Percentiles rank a stretch among this genome's conserved stretches.
These are phyloP conservation scores for Allacma fusca DNA, from an alignment of 2,888 invertebrate genomes.

Conservation along the genomic window DNA sequence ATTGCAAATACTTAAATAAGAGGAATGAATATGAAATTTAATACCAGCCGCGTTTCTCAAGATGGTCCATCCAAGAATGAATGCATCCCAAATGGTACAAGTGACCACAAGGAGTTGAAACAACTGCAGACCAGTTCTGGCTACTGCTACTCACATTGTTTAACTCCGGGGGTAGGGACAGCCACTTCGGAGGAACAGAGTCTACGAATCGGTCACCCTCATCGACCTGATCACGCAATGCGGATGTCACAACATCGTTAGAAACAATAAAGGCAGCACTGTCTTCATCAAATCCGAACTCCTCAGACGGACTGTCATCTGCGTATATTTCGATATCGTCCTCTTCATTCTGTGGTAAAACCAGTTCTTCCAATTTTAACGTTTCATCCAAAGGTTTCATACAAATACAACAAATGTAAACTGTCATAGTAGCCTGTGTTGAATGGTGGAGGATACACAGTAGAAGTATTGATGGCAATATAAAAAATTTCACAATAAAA, in stretches of 20 bases:
- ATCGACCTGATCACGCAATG: not conserved
- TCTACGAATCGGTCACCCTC: not conserved
- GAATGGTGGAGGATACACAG: not conserved
- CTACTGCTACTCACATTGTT: not conserved
- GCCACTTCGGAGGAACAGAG: not conserved
- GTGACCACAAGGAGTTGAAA: constrained; percentile 42
- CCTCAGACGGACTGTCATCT: not conserved
- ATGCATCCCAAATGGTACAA: constrained; percentile 39
- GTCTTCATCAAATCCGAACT: not conserved
- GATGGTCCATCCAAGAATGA: constrained; percentile 28
- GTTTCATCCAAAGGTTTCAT: constrained; percentile 26
- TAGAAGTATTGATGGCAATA: not conserved
- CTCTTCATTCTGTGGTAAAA: constrained; percentile 4
- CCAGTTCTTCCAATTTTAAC: constrained; percentile 15
- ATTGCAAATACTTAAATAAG: not conserved
- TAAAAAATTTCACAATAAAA: too few relatives aligned
- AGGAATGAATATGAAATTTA: not conserved
- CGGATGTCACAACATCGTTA: not conserved
- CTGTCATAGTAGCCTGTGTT: not conserved
- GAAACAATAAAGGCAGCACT: not conserved
- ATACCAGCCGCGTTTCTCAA: constrained; percentile 36
- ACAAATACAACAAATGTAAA: constrained; percentile 35
- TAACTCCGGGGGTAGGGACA: not conserved
- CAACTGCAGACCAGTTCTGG: constrained; percentile 24
- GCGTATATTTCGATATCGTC: not conserved